Percentiles rank a stretch among this genome's conserved stretches.
Evolutionary conservation across 2,888 invertebrate species (phyloP).

Genomic region (Tenthredo distinguenda): DNA sequence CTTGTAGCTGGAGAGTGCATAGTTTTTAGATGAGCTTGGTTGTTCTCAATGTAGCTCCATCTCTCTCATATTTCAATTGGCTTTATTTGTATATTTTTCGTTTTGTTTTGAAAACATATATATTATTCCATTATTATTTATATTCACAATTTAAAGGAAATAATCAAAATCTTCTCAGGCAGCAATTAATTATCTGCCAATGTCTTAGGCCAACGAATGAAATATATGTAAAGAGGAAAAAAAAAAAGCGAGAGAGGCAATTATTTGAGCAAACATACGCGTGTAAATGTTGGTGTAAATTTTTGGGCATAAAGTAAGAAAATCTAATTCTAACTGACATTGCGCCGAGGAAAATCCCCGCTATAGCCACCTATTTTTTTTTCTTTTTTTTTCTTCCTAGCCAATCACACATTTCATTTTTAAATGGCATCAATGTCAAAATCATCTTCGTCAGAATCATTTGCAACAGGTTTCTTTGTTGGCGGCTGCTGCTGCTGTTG

Average conservation of each 20-base stretch:
- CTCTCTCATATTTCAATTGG: not conserved
- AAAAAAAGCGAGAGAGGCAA: not conserved
- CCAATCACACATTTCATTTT: slow-evolving; percentile 64
- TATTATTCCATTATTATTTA: slow-evolving; percentile 10
- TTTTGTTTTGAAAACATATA: not conserved
- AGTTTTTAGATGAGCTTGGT: not conserved
- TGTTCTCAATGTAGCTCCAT: not conserved
- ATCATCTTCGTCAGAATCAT: slow-evolving; percentile 89
- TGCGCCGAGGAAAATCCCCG: slow-evolving; percentile 62
- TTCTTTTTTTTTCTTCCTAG: not conserved
- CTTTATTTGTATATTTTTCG: not conserved
- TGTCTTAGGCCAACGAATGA: slow-evolving; percentile 32
- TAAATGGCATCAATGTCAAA: slow-evolving; percentile 97
- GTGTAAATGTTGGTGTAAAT: slow-evolving; percentile 55
- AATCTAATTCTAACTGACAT: slow-evolving; percentile 62
- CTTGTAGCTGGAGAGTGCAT: not conserved
- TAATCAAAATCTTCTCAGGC: slow-evolving; percentile 12
- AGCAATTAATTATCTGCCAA: not conserved
- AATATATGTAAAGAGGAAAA: not conserved
- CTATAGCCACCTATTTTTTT: not conserved
- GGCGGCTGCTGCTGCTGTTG: slow-evolving; percentile 79
- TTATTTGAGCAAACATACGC: slow-evolving; percentile 43
- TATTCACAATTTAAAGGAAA: not conserved
- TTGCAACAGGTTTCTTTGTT: slow-evolving; percentile 79
- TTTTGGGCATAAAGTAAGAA: slow-evolving; percentile 57